A percentile compares a stretch with the other conserved stretches of the same genome.
phyloP scores from a whole-genome alignment of 1,140 invertebrate genomes.

The Dryas iulia region DNA sequence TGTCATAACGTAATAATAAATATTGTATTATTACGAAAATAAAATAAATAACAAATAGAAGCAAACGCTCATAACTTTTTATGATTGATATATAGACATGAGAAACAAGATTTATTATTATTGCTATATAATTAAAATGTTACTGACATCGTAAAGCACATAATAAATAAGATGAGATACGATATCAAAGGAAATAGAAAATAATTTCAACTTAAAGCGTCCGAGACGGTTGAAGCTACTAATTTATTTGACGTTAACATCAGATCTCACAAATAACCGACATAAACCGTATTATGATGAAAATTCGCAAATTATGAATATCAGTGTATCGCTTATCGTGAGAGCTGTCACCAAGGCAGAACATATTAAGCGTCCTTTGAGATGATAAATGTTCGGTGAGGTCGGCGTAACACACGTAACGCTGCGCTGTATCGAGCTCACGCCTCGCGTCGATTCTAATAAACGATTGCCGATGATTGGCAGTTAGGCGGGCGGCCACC shows the following conservation, averaged over 20 bases:
- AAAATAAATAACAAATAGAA: background rate
- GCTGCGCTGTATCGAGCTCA: constrained; percentile 27
- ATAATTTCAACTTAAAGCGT: constrained; percentile 8
- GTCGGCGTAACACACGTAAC: constrained; percentile 41
- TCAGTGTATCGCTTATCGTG: constrained; percentile 51
- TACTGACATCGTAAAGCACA: background rate
- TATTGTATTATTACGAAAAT: constrained; percentile 1
- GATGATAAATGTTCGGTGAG: constrained; percentile 69
- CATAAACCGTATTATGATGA: constrained; percentile 33
- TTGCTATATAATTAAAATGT: constrained; percentile 4
- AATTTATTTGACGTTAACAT: constrained; percentile 34
- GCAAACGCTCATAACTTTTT: constrained; percentile 2
- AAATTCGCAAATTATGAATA: constrained; percentile 43
- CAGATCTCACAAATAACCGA: constrained; percentile 38
- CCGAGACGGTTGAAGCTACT: background rate
- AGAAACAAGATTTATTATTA: background rate
- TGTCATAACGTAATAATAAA: background rate
- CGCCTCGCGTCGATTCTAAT: constrained; percentile 56
- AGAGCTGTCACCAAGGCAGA: constrained; percentile 57
- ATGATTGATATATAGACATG: constrained; percentile 2
- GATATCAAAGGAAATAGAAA: background rate
- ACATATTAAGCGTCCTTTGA: constrained; percentile 71
- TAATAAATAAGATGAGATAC: constrained; percentile 16
- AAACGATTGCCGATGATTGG: constrained; percentile 57
- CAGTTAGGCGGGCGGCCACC: constrained; percentile 38